These are phyloP conservation scores for Xiphophorus couchianus DNA, from an alignment of 2,113 vertebrate species.

Conservation along the genomic window DNA sequence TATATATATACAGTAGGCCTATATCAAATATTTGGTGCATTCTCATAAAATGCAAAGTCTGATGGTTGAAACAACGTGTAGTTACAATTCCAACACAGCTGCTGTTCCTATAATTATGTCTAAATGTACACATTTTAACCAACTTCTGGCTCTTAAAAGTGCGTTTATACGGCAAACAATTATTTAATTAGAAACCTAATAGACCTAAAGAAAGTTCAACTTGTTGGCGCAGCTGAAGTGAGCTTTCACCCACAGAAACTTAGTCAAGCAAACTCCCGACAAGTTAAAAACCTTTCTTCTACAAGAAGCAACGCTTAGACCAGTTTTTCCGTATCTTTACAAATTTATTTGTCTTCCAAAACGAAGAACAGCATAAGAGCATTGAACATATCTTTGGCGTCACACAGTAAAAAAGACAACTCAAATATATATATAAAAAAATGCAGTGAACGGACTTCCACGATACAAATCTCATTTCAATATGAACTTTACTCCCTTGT, in stretches of 20 bases:
- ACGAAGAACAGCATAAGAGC: constrained; percentile 88
- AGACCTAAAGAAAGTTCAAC: no score
- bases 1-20: no score
- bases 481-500: constrained; percentile 93
- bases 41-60: background rate
- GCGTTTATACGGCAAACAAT: no score
- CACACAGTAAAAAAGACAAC: constrained; percentile 83
- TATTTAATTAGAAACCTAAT: no score
- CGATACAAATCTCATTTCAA: constrained; percentile 97
- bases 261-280: background rate
- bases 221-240: background rate
- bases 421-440: constrained; percentile 85
- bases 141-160: background rate
- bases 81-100: no score
- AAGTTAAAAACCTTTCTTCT: background rate
- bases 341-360: constrained; percentile 92
- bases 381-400: constrained; percentile 93
- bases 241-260: background rate
- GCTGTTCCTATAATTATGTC: background rate
- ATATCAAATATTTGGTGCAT: no score
- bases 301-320: constrained; percentile 17
- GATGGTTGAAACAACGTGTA: background rate
- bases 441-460: constrained; percentile 89
- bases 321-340: constrained; percentile 72
- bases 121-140: background rate